Conservation (phyloP, 2,888 invertebrate genomes). For the Drosophila emarginata region DNA sequence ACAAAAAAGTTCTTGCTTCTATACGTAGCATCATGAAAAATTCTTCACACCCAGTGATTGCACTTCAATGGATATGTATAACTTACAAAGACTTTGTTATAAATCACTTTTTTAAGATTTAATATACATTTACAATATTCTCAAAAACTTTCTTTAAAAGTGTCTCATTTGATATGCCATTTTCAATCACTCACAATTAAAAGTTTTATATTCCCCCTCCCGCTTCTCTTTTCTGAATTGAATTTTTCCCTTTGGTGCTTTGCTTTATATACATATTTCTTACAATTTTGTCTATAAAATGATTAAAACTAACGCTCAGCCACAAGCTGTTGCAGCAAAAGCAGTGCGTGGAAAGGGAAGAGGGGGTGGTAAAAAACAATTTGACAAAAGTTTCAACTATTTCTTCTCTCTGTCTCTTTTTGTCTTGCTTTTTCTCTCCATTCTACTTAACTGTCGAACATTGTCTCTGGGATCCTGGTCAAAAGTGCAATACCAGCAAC, state of each 20-base stretch:
- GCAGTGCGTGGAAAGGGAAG: background rate
- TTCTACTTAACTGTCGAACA: slow-evolving; percentile 38
- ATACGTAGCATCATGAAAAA: no score
- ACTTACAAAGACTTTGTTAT: no score
- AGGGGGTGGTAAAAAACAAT: slow-evolving; percentile 39
- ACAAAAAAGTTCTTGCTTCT: no score
- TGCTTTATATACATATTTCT: background rate
- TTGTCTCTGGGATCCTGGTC: slow-evolving; percentile 35
- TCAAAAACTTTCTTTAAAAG: background rate
- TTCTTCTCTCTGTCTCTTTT: slow-evolving; percentile 12
- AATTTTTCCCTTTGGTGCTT: background rate
- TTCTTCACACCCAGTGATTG: no score
- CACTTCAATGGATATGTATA: no score
- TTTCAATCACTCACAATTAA: slow-evolving; percentile 4
- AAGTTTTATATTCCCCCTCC: background rate
- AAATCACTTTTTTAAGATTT: no score
- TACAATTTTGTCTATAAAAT: slow-evolving; percentile 25
- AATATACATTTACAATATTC: background rate
- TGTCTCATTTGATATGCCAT: background rate
- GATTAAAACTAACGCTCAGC: slow-evolving; percentile 59
- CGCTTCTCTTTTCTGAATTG: background rate
- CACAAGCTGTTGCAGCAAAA: slow-evolving; percentile 62
- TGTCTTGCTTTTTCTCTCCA: slow-evolving; percentile 12
- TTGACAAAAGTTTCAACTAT: slow-evolving; percentile 46
- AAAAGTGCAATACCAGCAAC: slow-evolving; percentile 27